These are phyloP conservation scores for Scaptomyza hsui DNA, from an alignment of 1,140 invertebrate genomes.

Conservation along the genomic window DNA sequence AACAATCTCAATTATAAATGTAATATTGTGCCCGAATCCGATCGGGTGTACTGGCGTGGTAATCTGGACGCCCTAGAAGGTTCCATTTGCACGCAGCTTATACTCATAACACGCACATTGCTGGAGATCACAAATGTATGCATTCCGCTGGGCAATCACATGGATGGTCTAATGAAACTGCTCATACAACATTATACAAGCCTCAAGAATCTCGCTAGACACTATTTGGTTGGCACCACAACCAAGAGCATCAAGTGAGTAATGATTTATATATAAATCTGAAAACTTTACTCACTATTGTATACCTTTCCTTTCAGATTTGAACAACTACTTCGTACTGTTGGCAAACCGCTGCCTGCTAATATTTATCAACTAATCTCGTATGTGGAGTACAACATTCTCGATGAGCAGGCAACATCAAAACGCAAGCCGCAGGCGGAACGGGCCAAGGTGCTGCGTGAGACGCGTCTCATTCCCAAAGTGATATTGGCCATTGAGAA, in stretches of 20 bases:
- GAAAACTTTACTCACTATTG: background rate
- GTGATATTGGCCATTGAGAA: constrained; percentile 86
- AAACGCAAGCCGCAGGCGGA: constrained; percentile 80
- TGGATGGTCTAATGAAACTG: constrained; percentile 71
- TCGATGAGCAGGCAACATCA: constrained; percentile 58
- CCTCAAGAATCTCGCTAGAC: constrained; percentile 72
- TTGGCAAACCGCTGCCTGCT: constrained; percentile 85
- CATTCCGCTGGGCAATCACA: constrained; percentile 64
- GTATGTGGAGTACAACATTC: constrained; percentile 85
- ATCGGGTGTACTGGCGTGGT: constrained; percentile 65
- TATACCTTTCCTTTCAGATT: constrained; percentile 83
- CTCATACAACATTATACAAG: constrained; percentile 74
- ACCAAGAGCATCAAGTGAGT: constrained; percentile 67
- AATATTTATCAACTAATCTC: constrained; percentile 86
- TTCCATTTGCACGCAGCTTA: constrained; percentile 73
- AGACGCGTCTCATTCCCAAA: constrained; percentile 86
- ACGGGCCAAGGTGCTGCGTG: constrained; percentile 86
- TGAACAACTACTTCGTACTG: constrained; percentile 85
- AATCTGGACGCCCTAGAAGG: constrained; percentile 67
- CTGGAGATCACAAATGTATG: constrained; percentile 66
- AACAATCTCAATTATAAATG: constrained; percentile 74
- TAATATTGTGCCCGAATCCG: constrained; percentile 68
- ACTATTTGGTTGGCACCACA: constrained; percentile 56
- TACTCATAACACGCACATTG: constrained; percentile 70
- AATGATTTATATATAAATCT: background rate